Conservation (phyloP, 64 coral and sea anemone species). For the Dendrophyllia cribrosa region DNA sequence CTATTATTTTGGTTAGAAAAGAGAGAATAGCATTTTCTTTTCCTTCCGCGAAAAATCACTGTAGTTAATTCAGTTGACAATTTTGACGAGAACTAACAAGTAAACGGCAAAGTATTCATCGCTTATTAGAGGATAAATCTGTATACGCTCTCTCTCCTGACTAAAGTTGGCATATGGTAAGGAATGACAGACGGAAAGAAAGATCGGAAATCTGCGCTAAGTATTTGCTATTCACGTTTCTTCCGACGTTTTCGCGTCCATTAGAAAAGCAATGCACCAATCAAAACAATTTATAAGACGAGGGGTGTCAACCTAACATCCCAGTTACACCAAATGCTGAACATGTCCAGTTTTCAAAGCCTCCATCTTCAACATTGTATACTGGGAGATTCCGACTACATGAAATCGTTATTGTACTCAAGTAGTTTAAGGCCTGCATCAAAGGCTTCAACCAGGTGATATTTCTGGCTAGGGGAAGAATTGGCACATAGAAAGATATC, state of each 20-base stretch:
- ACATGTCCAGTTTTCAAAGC: no score
- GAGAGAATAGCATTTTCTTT: neutral
- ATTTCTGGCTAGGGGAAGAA: no score
- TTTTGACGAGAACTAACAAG: neutral
- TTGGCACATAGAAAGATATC: no score
- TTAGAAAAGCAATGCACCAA: no score
- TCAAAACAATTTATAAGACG: no score
- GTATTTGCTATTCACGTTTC: neutral
- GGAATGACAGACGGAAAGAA: neutral
- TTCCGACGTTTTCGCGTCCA: neutral
- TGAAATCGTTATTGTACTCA: no score
- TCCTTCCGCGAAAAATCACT: neutral
- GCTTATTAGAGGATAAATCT: constrained; percentile 24
- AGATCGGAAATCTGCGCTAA: neutral
- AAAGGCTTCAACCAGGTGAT: no score
- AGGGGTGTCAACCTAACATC: no score
- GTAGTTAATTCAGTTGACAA: neutral
- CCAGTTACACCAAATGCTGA: no score
- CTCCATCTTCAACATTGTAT: no score
- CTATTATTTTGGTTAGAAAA: neutral
- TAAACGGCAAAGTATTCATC: neutral
- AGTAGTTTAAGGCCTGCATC: no score
- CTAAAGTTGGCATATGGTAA: neutral
- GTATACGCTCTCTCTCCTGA: neutral
- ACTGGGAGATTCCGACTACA: no score